A percentile compares a stretch with the other conserved stretches of the same genome.
These are phyloP conservation scores for Cavia aperea DNA, from an alignment of 2,113 vertebrate species.

Conservation along the genomic window DNA sequence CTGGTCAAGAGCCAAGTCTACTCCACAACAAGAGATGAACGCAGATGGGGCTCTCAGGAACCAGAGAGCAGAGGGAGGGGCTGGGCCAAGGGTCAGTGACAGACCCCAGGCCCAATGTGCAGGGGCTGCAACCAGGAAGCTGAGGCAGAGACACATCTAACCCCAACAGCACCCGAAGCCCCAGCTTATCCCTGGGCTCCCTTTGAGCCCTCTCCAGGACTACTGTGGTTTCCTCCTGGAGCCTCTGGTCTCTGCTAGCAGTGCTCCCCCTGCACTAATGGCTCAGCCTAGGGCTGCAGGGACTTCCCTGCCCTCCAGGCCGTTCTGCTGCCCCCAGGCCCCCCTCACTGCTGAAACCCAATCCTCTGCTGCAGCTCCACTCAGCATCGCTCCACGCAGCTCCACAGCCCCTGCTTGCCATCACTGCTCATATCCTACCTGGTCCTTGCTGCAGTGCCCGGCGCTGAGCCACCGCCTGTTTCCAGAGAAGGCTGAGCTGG, in stretches of 20 bases:
- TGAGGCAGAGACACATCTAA: background rate
- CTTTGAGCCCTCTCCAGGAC: background rate
- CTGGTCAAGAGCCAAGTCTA: conserved; percentile 29
- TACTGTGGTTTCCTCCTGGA: conserved; percentile 57
- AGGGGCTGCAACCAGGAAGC: background rate
- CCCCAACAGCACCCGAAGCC: background rate
- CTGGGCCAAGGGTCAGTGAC: background rate
- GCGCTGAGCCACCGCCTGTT: background rate
- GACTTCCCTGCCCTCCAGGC: conserved; percentile 44
- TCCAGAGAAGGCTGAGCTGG: background rate
- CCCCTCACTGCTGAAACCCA: conserved; percentile 66
- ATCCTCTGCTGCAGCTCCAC: conserved; percentile 55
- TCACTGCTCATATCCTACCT: background rate
- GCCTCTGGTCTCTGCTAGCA: conserved; percentile 52
- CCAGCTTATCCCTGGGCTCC: background rate
- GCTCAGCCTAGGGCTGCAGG: conserved; percentile 63
- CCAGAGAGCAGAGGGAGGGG: background rate
- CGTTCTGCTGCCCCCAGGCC: conserved; percentile 51
- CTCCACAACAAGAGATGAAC: background rate
- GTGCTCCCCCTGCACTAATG: conserved; percentile 48
- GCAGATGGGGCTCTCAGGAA: background rate
- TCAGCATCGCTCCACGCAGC: background rate
- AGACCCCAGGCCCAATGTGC: background rate
- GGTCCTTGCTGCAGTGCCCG: background rate
- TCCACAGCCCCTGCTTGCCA: background rate